Evolutionary conservation across 2,888 invertebrate genomes (phyloP).

Genomic region (Eristalinus aeneus): DNA sequence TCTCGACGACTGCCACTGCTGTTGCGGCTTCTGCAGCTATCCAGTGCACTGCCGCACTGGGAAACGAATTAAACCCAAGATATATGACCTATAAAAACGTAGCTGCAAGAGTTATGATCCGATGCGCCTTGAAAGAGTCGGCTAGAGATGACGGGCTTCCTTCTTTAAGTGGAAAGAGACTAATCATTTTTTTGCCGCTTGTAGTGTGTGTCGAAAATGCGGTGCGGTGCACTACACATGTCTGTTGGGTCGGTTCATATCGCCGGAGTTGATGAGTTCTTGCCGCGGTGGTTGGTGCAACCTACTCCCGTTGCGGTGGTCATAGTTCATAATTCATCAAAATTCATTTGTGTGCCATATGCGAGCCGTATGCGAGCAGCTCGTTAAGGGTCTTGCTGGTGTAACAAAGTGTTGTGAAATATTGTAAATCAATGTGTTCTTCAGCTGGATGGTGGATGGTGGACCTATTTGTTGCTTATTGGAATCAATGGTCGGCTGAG

Average conservation of each 20-base stretch:
- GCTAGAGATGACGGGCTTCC: slow-evolving; percentile 12
- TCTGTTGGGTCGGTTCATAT: slow-evolving; percentile 18
- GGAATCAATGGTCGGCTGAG: background rate
- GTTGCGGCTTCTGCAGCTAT: slow-evolving; percentile 1
- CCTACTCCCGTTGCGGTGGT: slow-evolving; percentile 37
- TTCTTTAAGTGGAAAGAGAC: slow-evolving; percentile 42
- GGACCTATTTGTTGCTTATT: slow-evolving; percentile 30
- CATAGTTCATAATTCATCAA: slow-evolving; percentile 57
- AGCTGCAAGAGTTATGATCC: slow-evolving; percentile 63
- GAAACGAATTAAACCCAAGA: slow-evolving; percentile 64
- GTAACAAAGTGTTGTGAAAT: slow-evolving; percentile 52
- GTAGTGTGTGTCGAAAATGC: slow-evolving; percentile 34
- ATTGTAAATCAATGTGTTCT: slow-evolving; percentile 45
- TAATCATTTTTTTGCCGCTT: slow-evolving; percentile 52
- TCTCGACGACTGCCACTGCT: slow-evolving; percentile 11
- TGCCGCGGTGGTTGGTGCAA: slow-evolving; percentile 6
- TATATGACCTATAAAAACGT: slow-evolving; percentile 70
- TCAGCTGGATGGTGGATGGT: background rate
- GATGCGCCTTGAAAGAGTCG: slow-evolving; percentile 24
- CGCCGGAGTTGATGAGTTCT: slow-evolving; percentile 19
- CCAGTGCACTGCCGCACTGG: background rate
- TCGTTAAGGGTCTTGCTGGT: slow-evolving; percentile 56
- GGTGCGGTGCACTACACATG: slow-evolving; percentile 31
- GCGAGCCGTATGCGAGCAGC: slow-evolving; percentile 31
- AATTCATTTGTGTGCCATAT: slow-evolving; percentile 48